Evolutionary conservation across 2,797 vertebrate genomes (phyloP).

Genomic region (Coluber constrictor): DNA sequence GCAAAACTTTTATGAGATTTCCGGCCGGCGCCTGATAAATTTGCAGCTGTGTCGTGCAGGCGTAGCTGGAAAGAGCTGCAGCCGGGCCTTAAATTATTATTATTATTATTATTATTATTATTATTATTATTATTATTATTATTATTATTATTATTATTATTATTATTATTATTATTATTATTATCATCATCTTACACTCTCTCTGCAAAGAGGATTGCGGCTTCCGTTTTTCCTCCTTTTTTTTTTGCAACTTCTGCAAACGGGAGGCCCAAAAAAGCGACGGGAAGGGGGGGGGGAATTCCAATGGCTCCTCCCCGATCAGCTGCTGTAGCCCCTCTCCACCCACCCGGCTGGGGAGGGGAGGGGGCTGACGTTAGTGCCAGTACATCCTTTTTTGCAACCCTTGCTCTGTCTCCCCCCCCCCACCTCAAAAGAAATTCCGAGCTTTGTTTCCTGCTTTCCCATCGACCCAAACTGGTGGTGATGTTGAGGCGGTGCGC

Average conservation of each 20-base stretch:
- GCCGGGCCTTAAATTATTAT: background rate
- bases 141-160: too few relatives aligned
- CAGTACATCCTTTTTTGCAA: background rate
- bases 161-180: too few relatives aligned
- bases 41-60: background rate
- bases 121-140: too few relatives aligned
- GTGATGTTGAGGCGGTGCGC: rapidly evolving
- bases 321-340: background rate
- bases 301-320: background rate
- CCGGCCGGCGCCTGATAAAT: background rate
- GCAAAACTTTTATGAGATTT: background rate
- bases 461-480: background rate
- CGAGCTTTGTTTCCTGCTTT: background rate
- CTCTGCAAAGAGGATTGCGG: background rate
- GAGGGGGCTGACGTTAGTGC: background rate
- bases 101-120: too few relatives aligned
- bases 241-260: background rate
- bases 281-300: background rate
- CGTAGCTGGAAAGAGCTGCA: background rate
- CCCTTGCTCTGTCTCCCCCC: background rate
- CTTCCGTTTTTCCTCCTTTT: background rate
- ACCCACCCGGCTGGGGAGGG: too few relatives aligned
- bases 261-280: background rate
- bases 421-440: background rate
- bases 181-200: too few relatives aligned